Evolutionary conservation across 2,113 vertebrate species (phyloP), one percentile per base, ranked within the genome.

Genomic region (Paradoxurus hermaphroditus): DNA sequence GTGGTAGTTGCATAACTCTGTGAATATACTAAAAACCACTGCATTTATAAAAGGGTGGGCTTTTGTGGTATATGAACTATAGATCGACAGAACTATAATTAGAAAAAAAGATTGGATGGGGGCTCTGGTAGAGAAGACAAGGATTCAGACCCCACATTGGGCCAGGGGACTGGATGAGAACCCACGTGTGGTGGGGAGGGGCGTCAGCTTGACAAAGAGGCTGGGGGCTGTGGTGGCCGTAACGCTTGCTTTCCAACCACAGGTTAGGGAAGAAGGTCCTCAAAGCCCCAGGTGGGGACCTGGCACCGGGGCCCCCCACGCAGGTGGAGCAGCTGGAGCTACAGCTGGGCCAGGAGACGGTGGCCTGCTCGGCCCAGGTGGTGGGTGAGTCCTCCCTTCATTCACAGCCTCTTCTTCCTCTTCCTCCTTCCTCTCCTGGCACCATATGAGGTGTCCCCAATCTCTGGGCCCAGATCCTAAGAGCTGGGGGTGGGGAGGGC

Each of bases 351-450:
- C 98, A 98, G 95, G 99, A 99, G 98, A 99, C 85, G 1, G 98
- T 99, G 97, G 98, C 97, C 39, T 99, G 99, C 97, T 99, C 99
- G 2, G 99, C 99, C 34, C 97, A 98, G 90, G 99, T 99, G 97
- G 99, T 99, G 98, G 99, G 99, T 99, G 98, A 99, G 98, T 98
- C 6, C 53, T 89, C 19, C n/a, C 75, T 34, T 2, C 51, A 14
- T 36, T 29, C 63, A 89, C 78, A 12, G 16, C 29, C 34, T 79
- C 93, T 10, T 56, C 23, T 1, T 49, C n/a, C 81, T 78, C 41
- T 81, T 59, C 94, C 36, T 3, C 78, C 90, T 79, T 94, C 91
- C 81, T 49, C 78, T 93, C 85, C 25, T 4, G 53, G 70, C 31
- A n/a, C 19, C n/a, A 83, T 51, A 9, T 8, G 16, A 29, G 75